Base-by-base conservation (phyloP, 2,888 invertebrate genomes). In the Allacma fusca region DNA sequence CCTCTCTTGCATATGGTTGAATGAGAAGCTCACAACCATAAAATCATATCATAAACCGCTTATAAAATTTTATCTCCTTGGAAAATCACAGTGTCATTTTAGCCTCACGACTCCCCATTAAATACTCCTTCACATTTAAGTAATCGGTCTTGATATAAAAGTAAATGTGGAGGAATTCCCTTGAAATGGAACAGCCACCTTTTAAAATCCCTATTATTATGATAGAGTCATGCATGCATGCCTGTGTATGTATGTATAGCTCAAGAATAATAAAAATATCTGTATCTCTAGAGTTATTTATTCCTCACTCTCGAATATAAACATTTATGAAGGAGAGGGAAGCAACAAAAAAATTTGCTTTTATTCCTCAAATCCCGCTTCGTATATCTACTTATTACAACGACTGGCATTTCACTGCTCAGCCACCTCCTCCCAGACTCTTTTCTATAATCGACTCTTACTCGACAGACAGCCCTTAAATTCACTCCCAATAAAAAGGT, bases 61-160 rank as follows among this genome's bases (percentile, higher is more conserved):
- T 50, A 34, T 72, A 72, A 72, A 72, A 72, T 59, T 59, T 72
- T 72, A 72, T 72, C 72, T 72, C 34, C 50, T 16, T 34, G 21
- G 28, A 72, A 72, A 72, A 72, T 72, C 72, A 28, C 59, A 13
- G 29, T 57, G 59, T 59, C 72, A 72, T 72, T 72, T 62, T 72
- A 50, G 50, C 57, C 59, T 23, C 23, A 29, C 23, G 68, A 40
- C n/a, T 40, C 40, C 21, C 62, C 24, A 62, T 62, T 24, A 62
- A 62, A 24, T 24, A 12, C 62, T 62, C 62, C 13, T 62, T 62
- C 24, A 26, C 24, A 24, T 26, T 62, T 62, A 24, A 7, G 23
- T 62, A 12, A 62, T 26, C 9, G 13, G 7, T 26, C 13, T n/a
- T 23, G 4, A 62, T 23, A 62, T n/a, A 62, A 4, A 34, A 34